Base-by-base conservation (phyloP, 2,888 invertebrate species). In the Epinotia bilunana region DNA sequence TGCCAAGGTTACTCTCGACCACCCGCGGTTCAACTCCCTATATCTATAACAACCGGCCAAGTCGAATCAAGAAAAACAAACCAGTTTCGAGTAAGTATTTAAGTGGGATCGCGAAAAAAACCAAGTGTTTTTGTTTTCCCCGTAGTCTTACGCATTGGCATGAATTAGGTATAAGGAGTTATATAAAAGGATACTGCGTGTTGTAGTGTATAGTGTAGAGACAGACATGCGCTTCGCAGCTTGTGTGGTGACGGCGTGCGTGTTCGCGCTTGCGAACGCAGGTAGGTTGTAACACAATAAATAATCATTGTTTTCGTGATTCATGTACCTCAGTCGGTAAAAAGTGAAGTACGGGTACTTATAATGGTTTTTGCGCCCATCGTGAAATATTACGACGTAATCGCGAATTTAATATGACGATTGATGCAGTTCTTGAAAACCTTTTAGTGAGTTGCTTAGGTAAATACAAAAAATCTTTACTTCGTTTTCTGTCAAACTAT, bases 131-230 rank as follows among this genome's bases (percentile, higher is more conserved):
- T 69, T 85, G 85, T 90, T 90, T 90, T 88, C 83, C 84, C 85
- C 80, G 83, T 87, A 85, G 79, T 80, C 82, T 84, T 83, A 83
- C 83, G 84, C 83, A 86, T 84, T 84, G 83, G 84, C 82, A 80
- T 80, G 81, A 82, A 83, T 86, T 84, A n/a, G n/a, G n/a, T n/a
- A 85, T 84, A 84, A 85, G 85, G 83, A 81, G 79, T 78, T 77
- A 87, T 92, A 92, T 92, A 92, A 87, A 91, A 91, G 92, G 91
- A 89, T 88, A 86, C 65, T 79, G 77, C 78, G 73, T 77, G 78
- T 72, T 78, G 74, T 63, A 75, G 77, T 77, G 62, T 68, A n/a
- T n/a, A 84, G 83, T 82, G 80, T 78, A 78, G 76, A 77, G 53
- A 67, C 78, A 86, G 84, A 79, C 84, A 92, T 92, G 92, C 86